Percentiles rank a stretch among this genome's conserved stretches.
phyloP scores from a whole-genome alignment of 2,888 invertebrate species.

The Antitype chi region DNA sequence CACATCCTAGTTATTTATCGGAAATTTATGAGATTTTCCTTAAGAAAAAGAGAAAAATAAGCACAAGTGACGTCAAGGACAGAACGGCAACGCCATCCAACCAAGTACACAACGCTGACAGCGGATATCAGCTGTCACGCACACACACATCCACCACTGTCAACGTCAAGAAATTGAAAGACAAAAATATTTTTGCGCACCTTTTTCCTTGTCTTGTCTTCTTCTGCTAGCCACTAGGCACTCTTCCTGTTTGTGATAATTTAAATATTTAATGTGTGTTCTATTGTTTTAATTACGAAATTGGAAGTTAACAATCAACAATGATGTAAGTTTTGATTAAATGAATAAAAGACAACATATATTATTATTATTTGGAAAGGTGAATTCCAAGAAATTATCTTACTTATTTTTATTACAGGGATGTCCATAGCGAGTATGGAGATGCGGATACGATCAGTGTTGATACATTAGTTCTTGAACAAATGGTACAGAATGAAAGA shows the following conservation, averaged over 20 bases:
- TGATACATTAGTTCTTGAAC: constrained; percentile 83
- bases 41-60: not conserved
- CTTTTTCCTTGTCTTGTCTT: constrained; percentile 36
- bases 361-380: not conserved
- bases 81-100: not conserved
- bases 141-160: not conserved
- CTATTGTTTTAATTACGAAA: constrained; percentile 22
- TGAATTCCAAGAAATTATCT: constrained; percentile 17
- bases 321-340: constrained; percentile 45
- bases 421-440: constrained; percentile 74
- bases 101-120: not conserved
- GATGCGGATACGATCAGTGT: constrained; percentile 83
- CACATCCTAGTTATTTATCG: not conserved
- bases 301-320: not conserved
- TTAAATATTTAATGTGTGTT: constrained; percentile 12
- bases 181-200: constrained; percentile 30
- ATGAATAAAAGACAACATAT: constrained; percentile 5
- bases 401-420: constrained; percentile 76
- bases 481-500: constrained; percentile 80
- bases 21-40: not conserved
- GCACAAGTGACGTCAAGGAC: not conserved
- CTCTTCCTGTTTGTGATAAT: not conserved
- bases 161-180: constrained; percentile 1
- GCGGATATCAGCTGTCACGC: constrained; percentile 16
- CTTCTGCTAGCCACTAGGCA: too few relatives aligned